Percentiles rank a stretch among this genome's conserved stretches.
Conservation (phyloP, 2,113 vertebrate genomes). For the Brachypteracias leptosomus region DNA sequence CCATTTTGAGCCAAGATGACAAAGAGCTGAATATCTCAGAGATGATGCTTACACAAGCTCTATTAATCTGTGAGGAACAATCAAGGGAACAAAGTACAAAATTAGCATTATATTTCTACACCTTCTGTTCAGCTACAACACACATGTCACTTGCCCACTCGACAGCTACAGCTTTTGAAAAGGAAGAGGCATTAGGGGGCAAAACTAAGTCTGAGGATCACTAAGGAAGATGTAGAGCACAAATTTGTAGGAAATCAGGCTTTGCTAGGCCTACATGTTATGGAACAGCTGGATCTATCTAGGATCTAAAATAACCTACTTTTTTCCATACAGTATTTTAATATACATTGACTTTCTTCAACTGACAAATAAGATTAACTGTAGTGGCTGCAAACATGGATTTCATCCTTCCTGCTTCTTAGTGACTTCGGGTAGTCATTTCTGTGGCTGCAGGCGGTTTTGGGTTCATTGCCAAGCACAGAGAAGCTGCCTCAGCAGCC, state of each 20-base stretch:
- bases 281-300: background rate
- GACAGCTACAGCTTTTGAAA: background rate
- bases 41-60: background rate
- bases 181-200: background rate
- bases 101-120: background rate
- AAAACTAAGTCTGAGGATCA: background rate
- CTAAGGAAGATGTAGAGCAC: background rate
- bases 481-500: background rate
- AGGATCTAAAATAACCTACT: background rate
- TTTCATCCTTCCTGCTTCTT: background rate
- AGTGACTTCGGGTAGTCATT: background rate
- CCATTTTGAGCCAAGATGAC: background rate
- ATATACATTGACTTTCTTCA: background rate
- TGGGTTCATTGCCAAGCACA: accelerated
- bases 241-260: background rate
- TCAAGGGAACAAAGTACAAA: background rate
- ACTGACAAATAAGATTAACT: background rate
- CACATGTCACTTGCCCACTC: accelerated
- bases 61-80: background rate
- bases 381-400: background rate
- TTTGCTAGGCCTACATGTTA: background rate
- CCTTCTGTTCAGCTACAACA: background rate
- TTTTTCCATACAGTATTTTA: background rate
- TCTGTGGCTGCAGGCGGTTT: background rate
- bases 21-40: background rate